phyloP scores from a whole-genome alignment of 2,113 vertebrate genomes.

The Calcarius ornatus region DNA sequence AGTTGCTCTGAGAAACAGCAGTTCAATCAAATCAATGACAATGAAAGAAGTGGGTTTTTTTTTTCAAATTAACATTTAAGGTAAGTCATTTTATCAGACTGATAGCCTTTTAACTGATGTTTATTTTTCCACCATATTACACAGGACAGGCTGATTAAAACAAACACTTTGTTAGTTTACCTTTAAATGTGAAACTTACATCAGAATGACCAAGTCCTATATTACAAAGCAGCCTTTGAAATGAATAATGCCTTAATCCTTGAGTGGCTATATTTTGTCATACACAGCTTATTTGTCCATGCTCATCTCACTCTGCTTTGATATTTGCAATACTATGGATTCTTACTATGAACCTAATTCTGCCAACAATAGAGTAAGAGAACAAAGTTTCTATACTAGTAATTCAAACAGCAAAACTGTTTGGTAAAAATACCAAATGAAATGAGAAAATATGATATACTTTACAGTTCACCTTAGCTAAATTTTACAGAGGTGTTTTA shows the following conservation, averaged over 20 bases:
- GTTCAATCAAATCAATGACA: not conserved
- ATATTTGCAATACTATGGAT: constrained; percentile 46
- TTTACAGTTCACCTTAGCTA: constrained; percentile 44
- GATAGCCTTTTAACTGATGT: not conserved
- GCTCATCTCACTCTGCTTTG: constrained; percentile 24
- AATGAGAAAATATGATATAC: constrained; percentile 38
- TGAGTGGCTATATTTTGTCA: not conserved
- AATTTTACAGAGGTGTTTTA: constrained; percentile 43
- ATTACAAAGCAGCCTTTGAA: not conserved
- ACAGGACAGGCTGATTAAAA: constrained; percentile 20
- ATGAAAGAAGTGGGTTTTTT: not conserved
- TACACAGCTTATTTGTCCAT: not conserved
- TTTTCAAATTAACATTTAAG: constrained; percentile 38
- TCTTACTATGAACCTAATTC: constrained; percentile 38
- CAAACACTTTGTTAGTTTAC: not conserved
- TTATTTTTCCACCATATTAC: constrained; percentile 27
- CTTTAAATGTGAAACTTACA: constrained; percentile 35
- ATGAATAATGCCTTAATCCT: not conserved
- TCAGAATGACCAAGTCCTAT: not conserved
- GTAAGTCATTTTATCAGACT: not conserved
- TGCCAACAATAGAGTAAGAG: constrained; percentile 58
- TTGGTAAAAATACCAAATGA: constrained; percentile 39
- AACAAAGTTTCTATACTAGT: constrained; percentile 58
- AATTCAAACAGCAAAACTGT: constrained; percentile 56
- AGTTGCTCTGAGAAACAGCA: not conserved